Percentiles rank a stretch among this genome's conserved stretches.
phyloP scores from a whole-genome alignment of 1,140 invertebrate genomes.

The Drosophila prosaltans region DNA sequence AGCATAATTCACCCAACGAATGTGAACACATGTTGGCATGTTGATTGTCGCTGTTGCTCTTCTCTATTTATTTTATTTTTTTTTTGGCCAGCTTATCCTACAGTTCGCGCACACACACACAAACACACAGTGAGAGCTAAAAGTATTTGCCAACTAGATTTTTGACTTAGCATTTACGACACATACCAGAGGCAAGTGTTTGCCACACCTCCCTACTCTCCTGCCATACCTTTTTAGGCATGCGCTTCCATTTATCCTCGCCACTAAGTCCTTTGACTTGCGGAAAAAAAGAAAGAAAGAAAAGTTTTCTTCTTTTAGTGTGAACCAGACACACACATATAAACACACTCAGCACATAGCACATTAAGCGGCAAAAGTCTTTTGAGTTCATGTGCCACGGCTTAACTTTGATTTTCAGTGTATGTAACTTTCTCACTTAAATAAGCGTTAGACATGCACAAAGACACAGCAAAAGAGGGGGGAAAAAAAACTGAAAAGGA shows the following conservation, averaged over 20 bases:
- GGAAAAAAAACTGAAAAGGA: background rate
- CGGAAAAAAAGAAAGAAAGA: background rate
- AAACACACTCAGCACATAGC: background rate
- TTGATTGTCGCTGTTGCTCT: conserved; percentile 62
- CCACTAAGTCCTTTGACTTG: conserved; percentile 36
- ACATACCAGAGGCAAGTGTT: conserved; percentile 20
- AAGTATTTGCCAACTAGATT: conserved; percentile 80
- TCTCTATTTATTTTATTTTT: background rate
- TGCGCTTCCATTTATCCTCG: conserved; percentile 28
- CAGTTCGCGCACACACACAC: conserved; percentile 10
- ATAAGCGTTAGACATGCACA: conserved; percentile 57
- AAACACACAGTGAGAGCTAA: conserved; percentile 37
- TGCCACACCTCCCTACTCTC: conserved; percentile 10
- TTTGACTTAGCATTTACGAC: conserved; percentile 70
- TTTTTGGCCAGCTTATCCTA: conserved; percentile 49
- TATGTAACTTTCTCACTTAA: conserved; percentile 74
- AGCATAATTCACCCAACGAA: conserved; percentile 47
- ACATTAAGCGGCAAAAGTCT: conserved; percentile 29
- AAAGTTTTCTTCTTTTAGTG: conserved; percentile 35
- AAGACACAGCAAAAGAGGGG: conserved; percentile 34
- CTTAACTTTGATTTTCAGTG: conserved; percentile 54
- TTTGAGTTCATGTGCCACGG: conserved; percentile 42
- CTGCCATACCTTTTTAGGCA: conserved; percentile 10
- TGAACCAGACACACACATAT: conserved; percentile 10
- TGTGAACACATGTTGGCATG: conserved; percentile 69